Evolutionary conservation across 1,140 invertebrate species (phyloP), one percentile per base, ranked within the genome.

Genomic region (Philopotamus ludificatus): DNA sequence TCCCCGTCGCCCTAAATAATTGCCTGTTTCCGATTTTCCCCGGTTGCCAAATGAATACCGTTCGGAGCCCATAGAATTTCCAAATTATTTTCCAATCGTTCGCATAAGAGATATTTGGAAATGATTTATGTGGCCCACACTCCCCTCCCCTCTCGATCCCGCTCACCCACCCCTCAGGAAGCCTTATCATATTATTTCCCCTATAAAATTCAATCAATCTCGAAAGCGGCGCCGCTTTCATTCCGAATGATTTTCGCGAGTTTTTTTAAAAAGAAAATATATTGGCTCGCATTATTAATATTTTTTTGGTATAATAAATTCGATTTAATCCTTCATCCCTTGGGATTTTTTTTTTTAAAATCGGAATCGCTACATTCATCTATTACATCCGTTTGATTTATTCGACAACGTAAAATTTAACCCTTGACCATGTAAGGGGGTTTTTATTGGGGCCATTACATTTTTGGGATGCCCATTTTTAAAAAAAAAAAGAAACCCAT

Each of bases 181-280:
- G 41, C 55, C 55, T 58, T 58, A 58, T 58, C 55, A 58, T 45
- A 58, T 58, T 58, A 58, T 58, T 58, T 45, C 55, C 55, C 55
- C 55, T 44, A 58, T 58, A 58, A 58, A 58, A 58, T 58, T 28
- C 55, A 58, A 58, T 58, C 55, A 58, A 58, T 58, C 55, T 42
- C 55, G 55, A 58, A 58, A 58, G 39, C 53, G n/a, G n/a, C n/a
- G 15, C 15, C 28, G 18, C 8, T 23, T 53, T 34, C 28, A 34
- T 34, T 34, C 28, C 28, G 12, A 34, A 34, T 58, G 55, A 58
- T 58, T 58, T 58, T 58, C 55, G 39, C 39, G 55, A 58, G 28
- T 58, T 58, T 58, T 58, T 47, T 16, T 16, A 20, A 47, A 47
- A 8, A 39, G n/a, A 39, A 39, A 39, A 8, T 39, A 39, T 8